Evolutionary conservation across 2,888 invertebrate genomes (phyloP), one percentile per base, ranked within the genome.

Genomic region (Conchocele bisecta): DNA sequence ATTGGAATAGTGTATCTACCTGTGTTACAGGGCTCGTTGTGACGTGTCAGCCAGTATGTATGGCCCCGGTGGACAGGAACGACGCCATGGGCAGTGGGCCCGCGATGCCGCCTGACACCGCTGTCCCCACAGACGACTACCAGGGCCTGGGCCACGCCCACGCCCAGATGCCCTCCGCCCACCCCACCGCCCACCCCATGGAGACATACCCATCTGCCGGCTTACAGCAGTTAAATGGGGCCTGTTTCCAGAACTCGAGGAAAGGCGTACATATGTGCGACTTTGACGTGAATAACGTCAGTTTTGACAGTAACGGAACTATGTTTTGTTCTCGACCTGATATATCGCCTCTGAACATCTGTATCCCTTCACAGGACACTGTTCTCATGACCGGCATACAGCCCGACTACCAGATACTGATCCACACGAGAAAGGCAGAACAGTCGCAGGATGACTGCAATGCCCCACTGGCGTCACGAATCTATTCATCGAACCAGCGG

Each of bases 1-100:
- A n/a, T n/a, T n/a, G n/a, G n/a, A n/a, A n/a, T n/a, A n/a, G n/a
- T n/a, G n/a, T n/a, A n/a, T n/a, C n/a, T n/a, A n/a, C n/a, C n/a
- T n/a, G n/a, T n/a, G n/a, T 66, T 75, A 9, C 71, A 86, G 86
- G 85, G 50, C 64, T 87, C 63, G 82, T 84, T 59, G 87, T 87
- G 15, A 76, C 86, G 56, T 87, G 87, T 69, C 85, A 84, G 41
- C 87, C 87, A 4, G 39, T 41, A 26, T n/a, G n/a, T n/a, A n/a
- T n/a, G n/a, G n/a, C n/a, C n/a, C n/a, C n/a, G n/a, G n/a, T n/a
- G n/a, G n/a, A n/a, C n/a, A n/a, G n/a, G n/a, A n/a, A n/a, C n/a
- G n/a, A n/a, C n/a, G n/a, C n/a, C n/a, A n/a, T n/a, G n/a, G n/a
- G n/a, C n/a, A n/a, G n/a, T n/a, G n/a, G n/a, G n/a, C n/a, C n/a